phyloP scores from a whole-genome alignment of 2,113 vertebrate species.

The Scomber scombrus region DNA sequence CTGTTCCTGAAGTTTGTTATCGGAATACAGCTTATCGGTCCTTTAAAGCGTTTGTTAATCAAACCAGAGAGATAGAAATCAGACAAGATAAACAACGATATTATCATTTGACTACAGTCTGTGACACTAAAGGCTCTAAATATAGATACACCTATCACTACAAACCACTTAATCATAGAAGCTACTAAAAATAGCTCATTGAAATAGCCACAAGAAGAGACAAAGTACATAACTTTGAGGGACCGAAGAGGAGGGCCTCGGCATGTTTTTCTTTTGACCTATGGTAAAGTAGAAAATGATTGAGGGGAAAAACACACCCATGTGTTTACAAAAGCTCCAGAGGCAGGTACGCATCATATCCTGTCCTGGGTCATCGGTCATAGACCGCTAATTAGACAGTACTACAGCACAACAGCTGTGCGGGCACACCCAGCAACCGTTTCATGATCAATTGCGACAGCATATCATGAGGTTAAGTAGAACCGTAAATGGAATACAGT shows the following conservation, averaged over 20 bases:
- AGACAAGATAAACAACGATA: neutral
- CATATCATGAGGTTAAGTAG: slow-evolving; percentile 35
- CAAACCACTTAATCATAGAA: slow-evolving; percentile 13
- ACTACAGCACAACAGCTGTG: slow-evolving; percentile 66
- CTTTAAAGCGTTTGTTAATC: slow-evolving; percentile 60
- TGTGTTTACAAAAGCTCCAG: slow-evolving; percentile 81
- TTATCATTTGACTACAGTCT: slow-evolving; percentile 2
- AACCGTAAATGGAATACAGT: neutral
- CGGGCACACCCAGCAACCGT: slow-evolving; percentile 58
- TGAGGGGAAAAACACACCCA: slow-evolving; percentile 75
- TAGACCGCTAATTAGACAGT: slow-evolving; percentile 72
- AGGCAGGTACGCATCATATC: slow-evolving; percentile 82
- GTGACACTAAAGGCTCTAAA: slow-evolving; percentile 8
- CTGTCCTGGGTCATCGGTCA: slow-evolving; percentile 78
- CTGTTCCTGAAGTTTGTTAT: slow-evolving; percentile 53
- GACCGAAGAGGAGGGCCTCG: slow-evolving; percentile 24
- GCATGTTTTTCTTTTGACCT: slow-evolving; percentile 77
- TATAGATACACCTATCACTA: slow-evolving; percentile 24
- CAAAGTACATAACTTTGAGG: slow-evolving; percentile 43
- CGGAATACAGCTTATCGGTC: neutral
- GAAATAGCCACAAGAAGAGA: slow-evolving; percentile 25
- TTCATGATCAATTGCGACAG: slow-evolving; percentile 61
- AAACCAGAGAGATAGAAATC: slow-evolving; percentile 61
- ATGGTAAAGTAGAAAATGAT: slow-evolving; percentile 65
- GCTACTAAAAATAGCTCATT: slow-evolving; percentile 58